Base-by-base conservation (phyloP, 2,888 invertebrate genomes). In the Strigamia crassipes region DNA sequence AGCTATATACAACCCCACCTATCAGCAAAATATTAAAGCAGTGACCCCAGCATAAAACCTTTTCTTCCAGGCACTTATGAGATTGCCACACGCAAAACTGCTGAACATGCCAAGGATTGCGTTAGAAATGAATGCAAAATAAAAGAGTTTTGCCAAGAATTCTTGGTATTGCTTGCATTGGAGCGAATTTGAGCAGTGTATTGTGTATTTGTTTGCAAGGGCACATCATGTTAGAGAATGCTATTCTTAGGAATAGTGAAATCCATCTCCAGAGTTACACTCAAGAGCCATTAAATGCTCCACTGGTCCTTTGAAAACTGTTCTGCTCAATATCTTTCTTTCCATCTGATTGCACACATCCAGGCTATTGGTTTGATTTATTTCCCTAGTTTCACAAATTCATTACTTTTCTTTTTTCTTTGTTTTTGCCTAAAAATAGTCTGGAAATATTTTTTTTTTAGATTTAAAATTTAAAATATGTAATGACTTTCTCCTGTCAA, bases 281-380 rank as follows among this genome's bases (percentile, higher is more conserved):
- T 18, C 18, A 56, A 56, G 56, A 56, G 18, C 56, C 56, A 56
- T 56, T 56, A 56, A 56, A 56, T 56, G 56, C 56, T 56, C 56
- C 56, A 56, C 18, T 56, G 56, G 56, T 56, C 56, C 56, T 56
- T 56, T 56, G 56, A 56, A 56, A 56, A 56, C 56, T 56, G 18
- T 56, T 56, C 56, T 56, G 56, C 56, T 56, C 56, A 56, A 56
- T 56, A 56, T 56, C 56, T 56, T 56, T 56, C 56, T 56, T 56
- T 56, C 56, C 56, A 18, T 56, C 9, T 56, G 56, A 56, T 56
- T 56, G 56, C 56, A 56, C 56, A 18, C 56, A 56, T 56, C 56
- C 56, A n/a, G 56, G 56, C 56, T 56, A 56, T 56, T 56, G 56
- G 18, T 56, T 56, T 56, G 56, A 56, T 56, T 56, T 56, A 56